A percentile compares a stretch with the other conserved stretches of the same genome.
These are phyloP conservation scores for Eulimnadia texana DNA, from an alignment of 1,140 invertebrate genomes.

Conservation along the genomic window DNA sequence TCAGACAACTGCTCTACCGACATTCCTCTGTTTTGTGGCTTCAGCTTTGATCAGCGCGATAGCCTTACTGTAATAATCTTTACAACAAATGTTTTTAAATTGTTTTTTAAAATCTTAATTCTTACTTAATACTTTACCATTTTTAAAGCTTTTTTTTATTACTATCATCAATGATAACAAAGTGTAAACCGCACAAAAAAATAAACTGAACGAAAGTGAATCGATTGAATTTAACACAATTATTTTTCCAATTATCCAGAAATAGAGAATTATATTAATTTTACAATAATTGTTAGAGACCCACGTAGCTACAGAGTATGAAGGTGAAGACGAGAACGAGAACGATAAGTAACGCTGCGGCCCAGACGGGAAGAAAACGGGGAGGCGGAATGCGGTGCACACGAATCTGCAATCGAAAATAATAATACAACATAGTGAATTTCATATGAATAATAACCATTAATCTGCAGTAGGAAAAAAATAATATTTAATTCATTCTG, in stretches of 20 bases:
- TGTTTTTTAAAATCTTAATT: no score
- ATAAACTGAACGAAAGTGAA: neutral
- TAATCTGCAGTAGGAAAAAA: no score
- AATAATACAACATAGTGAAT: constrained; percentile 18
- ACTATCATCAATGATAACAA: neutral
- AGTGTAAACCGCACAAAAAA: neutral
- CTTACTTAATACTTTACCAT: no score
- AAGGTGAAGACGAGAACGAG: constrained; percentile 57
- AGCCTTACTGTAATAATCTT: constrained; percentile 10
- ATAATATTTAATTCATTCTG: no score
- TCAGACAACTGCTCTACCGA: constrained; percentile 5
- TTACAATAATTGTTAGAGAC: constrained; percentile 60
- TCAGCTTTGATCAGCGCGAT: constrained; percentile 14
- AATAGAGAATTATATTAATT: no score
- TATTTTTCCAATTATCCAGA: no score
- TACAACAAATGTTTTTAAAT: no score
- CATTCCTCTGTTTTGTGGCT: neutral
- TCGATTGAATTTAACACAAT: no score
- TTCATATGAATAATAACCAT: neutral
- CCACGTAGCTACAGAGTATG: constrained; percentile 59
- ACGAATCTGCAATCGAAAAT: constrained; percentile 42
- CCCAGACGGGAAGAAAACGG: constrained; percentile 48
- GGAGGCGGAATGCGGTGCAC: constrained; percentile 8
- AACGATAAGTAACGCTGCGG: constrained; percentile 54
- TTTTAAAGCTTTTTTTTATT: neutral